Evolutionary conservation across 2,888 invertebrate species (phyloP).

Genomic region (Achlya flavicornis): DNA sequence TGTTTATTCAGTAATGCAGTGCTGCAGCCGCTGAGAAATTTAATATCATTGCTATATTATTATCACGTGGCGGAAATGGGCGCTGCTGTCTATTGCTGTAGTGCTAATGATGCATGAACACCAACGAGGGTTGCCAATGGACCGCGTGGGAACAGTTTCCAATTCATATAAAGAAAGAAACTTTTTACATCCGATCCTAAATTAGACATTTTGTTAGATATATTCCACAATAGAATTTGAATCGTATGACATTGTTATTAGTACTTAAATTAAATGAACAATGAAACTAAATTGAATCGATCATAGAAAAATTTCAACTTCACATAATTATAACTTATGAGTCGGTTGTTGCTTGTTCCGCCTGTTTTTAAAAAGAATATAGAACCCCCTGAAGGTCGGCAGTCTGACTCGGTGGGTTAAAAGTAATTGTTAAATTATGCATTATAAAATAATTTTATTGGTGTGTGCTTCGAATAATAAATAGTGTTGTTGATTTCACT

Average conservation of each 20-base stretch:
- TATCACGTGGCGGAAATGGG: constrained; percentile 73
- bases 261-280: neutral
- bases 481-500: constrained; percentile 43
- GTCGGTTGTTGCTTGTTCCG: neutral
- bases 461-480: constrained; percentile 14
- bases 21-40: constrained; percentile 23
- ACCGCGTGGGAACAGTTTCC: constrained; percentile 64
- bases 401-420: neutral
- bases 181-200: constrained; percentile 31
- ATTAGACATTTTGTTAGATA: constrained; percentile 27
- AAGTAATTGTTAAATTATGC: neutral
- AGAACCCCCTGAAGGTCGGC: constrained; percentile 5
- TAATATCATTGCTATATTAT: constrained; percentile 38
- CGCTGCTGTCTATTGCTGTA: constrained; percentile 61
- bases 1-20: constrained; percentile 16
- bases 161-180: constrained; percentile 32
- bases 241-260: neutral
- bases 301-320: neutral
- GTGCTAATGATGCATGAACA: constrained; percentile 66
- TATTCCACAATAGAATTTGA: neutral
- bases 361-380: neutral
- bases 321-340: neutral
- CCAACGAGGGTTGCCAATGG: constrained; percentile 54
- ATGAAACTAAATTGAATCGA: neutral
- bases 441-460: constrained; percentile 7